Conservation (phyloP, 2,888 invertebrate species). For the Andrena bicolor region DNA sequence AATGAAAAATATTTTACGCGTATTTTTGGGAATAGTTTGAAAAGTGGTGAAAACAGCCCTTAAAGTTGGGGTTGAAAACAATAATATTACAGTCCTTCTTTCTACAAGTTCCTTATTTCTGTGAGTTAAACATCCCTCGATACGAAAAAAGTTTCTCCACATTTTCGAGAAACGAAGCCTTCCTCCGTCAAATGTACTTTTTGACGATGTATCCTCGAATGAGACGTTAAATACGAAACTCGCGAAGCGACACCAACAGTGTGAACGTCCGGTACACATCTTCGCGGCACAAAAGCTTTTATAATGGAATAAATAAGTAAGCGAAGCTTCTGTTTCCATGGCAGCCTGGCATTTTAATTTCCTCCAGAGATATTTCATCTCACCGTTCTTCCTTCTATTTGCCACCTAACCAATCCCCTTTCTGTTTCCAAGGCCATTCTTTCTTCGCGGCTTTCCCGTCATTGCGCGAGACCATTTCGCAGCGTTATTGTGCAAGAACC, state of each 20-base stretch:
- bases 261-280: background rate
- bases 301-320: slow-evolving; percentile 73
- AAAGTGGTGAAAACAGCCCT: no score
- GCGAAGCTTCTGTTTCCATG: slow-evolving; percentile 56
- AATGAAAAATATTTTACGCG: no score
- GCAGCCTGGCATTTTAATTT: slow-evolving; percentile 75
- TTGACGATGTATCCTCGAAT: slow-evolving; percentile 14
- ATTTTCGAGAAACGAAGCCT: no score
- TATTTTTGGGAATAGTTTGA: no score
- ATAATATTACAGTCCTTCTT: no score
- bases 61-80: no score
- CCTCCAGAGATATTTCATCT: slow-evolving; percentile 74
- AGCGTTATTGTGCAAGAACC: background rate
- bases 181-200: slow-evolving; percentile 5
- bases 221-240: slow-evolving; percentile 37
- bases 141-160: background rate
- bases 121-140: no score
- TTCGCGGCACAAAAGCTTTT: slow-evolving; percentile 34
- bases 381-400: slow-evolving; percentile 47
- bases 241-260: slow-evolving; percentile 11
- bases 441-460: slow-evolving; percentile 7
- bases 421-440: slow-evolving; percentile 13
- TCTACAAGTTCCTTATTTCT: no score
- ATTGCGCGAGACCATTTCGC: background rate
- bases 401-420: slow-evolving; percentile 32